Evolutionary conservation across 2,113 vertebrate species (phyloP), one percentile per base, ranked within the genome.

Genomic region (Heliornis fulica): DNA sequence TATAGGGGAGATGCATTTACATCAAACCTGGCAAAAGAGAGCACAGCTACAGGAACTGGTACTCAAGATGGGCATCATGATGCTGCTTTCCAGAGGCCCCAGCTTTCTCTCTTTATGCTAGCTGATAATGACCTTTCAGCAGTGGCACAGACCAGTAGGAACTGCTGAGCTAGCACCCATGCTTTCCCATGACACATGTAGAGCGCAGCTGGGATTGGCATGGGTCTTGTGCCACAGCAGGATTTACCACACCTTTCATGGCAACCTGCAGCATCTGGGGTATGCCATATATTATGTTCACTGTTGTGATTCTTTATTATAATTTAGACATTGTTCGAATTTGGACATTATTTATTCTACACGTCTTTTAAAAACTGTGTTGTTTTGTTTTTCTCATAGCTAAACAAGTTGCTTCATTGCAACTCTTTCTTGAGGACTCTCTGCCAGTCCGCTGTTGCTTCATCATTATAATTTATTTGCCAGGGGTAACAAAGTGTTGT

Each of bases 51-150:
- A 59, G 15, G 34, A 23, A 8, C 48, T 56, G 26, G 2, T 15
- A 83, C 1, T 4, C 2, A 3, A 82, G 31, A 12, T 64, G 9
- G 5, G n/a, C 7, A 0, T 50, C 56, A 41, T 41, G 4, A 3
- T n/a, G 13, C 38, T 66, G 28, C 11, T 32, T 8, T 41, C 17
- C 25, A 78, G 38, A 74, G 5, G 9, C 22, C 13, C 19, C 41
- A 60, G 15, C 23, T 50, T 75, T 61, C 23, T 76, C 13, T 76
- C 13, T 17, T 34, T 45, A n/a, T 64, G 6, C 21, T 76, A 32
- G 21, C 57, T 81, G 19, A 8, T 46, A 60, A 13, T 4, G 13
- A 8, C 8, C 10, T 72, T 45, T 76, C 38, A 34, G 5, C 0
- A 3, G 18, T 32, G 29, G 31, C 36, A 82, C 36, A 46, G n/a